Percentiles rank a stretch among this genome's conserved stretches.
phyloP scores from a whole-genome alignment of 23 tunicate genomes.

The Trididemnum miniatum region DNA sequence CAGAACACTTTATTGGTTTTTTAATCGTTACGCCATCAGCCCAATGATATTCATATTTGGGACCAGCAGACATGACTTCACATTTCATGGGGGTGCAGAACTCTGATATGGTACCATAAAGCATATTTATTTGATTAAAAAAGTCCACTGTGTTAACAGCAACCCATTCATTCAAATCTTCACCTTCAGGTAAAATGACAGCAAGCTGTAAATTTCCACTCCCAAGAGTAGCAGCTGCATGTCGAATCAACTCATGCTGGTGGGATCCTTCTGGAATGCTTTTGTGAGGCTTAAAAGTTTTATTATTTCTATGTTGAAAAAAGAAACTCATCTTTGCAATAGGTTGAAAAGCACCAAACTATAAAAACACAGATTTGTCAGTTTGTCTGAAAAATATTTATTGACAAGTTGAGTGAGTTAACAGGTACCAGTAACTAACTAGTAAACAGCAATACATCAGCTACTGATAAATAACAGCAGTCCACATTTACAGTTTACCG shows the following conservation, averaged over 20 bases:
- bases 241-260: conserved; percentile 88
- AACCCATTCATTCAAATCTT: conserved; percentile 96
- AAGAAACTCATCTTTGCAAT: conserved; percentile 82
- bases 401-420: no score
- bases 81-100: conserved; percentile 83
- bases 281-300: conserved; percentile 91
- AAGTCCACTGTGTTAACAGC: conserved; percentile 96
- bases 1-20: conserved; percentile 90
- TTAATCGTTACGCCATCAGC: conserved; percentile 94
- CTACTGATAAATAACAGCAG: no score
- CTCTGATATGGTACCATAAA: conserved; percentile 92
- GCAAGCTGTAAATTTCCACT: conserved; percentile 96
- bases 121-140: conserved; percentile 95
- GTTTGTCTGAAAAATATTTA: no score
- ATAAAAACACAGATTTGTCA: no score
- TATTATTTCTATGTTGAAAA: conserved; percentile 72
- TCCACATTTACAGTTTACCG: no score
- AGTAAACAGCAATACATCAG: no score
- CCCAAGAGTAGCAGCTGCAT: conserved; percentile 97
- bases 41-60: conserved; percentile 97
- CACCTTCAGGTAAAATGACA: conserved; percentile 94
- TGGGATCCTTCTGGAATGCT: conserved; percentile 94
- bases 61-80: conserved; percentile 96
- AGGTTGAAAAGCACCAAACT: not conserved
- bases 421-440: no score